Base-by-base conservation (phyloP, 2,113 vertebrate genomes). In the Plecotus auritus region DNA sequence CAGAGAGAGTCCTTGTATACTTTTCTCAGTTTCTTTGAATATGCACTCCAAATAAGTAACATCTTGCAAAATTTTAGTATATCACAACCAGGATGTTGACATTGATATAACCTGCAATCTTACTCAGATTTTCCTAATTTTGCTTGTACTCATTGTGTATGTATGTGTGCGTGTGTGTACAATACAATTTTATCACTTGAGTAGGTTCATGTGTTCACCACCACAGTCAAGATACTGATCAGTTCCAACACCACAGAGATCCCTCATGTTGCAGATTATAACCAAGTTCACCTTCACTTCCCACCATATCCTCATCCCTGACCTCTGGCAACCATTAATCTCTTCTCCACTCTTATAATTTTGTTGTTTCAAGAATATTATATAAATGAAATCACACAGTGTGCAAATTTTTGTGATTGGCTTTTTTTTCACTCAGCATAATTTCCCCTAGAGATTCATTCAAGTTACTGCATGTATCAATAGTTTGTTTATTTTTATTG, bases 91-190 rank as follows among this genome's bases (percentile, higher is more conserved):
- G 35, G 30, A 64, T 69, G 35, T 64, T 74, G 16, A 82, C 37
- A 76, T 30, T 85, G 37, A 85, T 88, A 42, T 80, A 81, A 91
- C 42, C 37, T 20, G 83, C 81, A 74, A 40, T 49, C 23, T 90
- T 92, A n/a, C 22, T 91, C 42, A 45, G 56, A 85, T 90, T 94
- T 95, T 51, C 42, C 49, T n/a, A 66, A 11, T 88, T 88, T 91
- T 91, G 45, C 37, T 51, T 69, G 37, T 69, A 67, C 35, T 96
- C 37, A 61, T 12, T 67, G 14, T 72, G 54, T 66, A 23, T 83
- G 37, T 49, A 32, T 51, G 40, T 85, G 72, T 69, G 18, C 64
- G 81, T 67, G 69, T 76, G 61, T 77, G 26, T 47, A n/a, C 49
- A 74, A 35, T n/a, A 49, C 32, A 82, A 69, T 42, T 91, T 80